phyloP scores from a whole-genome alignment of 2,797 vertebrate genomes.

The Simalia tracyae region DNA sequence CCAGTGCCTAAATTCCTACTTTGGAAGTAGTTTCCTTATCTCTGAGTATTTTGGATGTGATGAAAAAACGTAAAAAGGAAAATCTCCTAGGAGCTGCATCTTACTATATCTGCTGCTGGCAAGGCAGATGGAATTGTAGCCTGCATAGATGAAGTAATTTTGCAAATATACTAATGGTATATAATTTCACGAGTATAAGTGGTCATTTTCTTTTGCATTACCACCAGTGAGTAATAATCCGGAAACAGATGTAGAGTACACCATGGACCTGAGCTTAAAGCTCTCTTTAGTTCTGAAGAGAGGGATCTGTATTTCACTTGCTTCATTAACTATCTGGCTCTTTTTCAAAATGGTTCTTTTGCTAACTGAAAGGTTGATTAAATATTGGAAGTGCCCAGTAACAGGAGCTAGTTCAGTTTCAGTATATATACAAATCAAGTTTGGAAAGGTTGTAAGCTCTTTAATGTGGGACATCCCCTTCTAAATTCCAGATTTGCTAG shows the following conservation, averaged over 20 bases:
- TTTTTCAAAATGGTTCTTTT: neutral
- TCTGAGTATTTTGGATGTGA: neutral
- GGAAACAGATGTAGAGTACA: neutral
- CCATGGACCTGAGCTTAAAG: neutral
- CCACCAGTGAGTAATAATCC: neutral
- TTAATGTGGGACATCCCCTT: accelerated
- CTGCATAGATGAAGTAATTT: neutral
- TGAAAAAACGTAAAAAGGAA: neutral
- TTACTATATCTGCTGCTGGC: neutral
- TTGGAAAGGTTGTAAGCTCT: neutral
- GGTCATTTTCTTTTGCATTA: neutral
- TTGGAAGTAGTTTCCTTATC: neutral
- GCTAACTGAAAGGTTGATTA: neutral
- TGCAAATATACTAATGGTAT: neutral
- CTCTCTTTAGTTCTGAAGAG: neutral
- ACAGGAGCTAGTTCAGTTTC: neutral
- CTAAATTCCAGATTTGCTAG: neutral
- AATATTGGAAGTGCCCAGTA: neutral
- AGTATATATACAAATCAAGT: neutral
- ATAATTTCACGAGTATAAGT: neutral
- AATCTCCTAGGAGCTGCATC: neutral
- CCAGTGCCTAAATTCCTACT: neutral
- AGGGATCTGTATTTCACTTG: neutral
- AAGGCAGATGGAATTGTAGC: neutral
- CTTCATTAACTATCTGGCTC: neutral